These are phyloP conservation scores for Prochilodus magdalenae DNA, from an alignment of 2,113 vertebrate species.

Conservation along the genomic window DNA sequence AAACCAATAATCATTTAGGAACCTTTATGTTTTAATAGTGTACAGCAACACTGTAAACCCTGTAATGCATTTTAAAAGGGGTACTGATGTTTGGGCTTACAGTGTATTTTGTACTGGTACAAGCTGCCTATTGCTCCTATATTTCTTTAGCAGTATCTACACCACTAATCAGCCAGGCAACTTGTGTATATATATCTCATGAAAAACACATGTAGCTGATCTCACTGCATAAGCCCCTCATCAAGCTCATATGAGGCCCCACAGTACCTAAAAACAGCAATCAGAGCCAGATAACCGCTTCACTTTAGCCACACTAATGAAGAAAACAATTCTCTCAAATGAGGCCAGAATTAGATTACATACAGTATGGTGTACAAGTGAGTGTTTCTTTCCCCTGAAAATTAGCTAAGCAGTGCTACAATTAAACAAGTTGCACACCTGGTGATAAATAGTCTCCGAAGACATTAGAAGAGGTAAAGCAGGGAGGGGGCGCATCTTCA, in stretches of 20 bases:
- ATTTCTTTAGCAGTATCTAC: background rate
- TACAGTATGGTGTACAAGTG: conserved; percentile 46
- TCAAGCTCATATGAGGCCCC: conserved; percentile 46
- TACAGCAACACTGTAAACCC: background rate
- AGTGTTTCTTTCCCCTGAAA: conserved; percentile 31
- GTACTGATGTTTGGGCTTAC: background rate
- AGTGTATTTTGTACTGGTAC: background rate
- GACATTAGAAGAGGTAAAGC: conserved; percentile 34
- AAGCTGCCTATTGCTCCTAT: no score
- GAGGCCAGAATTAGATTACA: conserved; percentile 53
- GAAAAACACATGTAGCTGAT: background rate
- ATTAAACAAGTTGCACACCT: conserved; percentile 55
- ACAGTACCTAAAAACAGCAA: conserved; percentile 44
- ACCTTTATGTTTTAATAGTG: no score
- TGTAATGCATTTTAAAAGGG: background rate
- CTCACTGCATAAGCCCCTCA: conserved; percentile 35
- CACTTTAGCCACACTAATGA: conserved; percentile 53
- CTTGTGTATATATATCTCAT: background rate
- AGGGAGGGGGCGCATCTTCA: conserved; percentile 14
- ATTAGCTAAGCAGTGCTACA: conserved; percentile 42
- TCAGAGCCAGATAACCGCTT: conserved; percentile 52
- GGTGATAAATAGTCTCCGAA: conserved; percentile 44
- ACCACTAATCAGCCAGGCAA: background rate
- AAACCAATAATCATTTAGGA: no score
- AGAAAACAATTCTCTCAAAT: conserved; percentile 53